phyloP scores from a whole-genome alignment of 2,888 invertebrate species.

The Folsomia candida region DNA sequence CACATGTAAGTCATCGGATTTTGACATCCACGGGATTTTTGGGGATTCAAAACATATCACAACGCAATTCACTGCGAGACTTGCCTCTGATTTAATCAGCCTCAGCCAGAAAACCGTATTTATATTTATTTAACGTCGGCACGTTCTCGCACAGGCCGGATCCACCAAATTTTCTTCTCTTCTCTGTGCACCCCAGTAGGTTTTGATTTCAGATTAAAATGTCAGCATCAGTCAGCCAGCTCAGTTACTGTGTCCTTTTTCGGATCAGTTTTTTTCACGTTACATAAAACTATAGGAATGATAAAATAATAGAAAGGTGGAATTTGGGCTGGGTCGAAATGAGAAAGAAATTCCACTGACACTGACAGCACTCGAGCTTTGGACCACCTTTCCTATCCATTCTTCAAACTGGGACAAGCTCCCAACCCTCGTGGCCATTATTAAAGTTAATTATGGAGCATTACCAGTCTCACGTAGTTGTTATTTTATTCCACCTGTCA shows the following conservation, averaged over 20 bases:
- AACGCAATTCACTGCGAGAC: neutral
- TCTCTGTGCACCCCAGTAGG: neutral
- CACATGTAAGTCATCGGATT: slow-evolving; percentile 44
- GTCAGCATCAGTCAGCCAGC: neutral
- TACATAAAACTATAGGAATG: too few species aligned
- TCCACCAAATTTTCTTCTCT: neutral
- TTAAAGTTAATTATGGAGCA: neutral
- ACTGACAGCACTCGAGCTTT: neutral
- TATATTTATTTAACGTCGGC: too few species aligned
- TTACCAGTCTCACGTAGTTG: neutral
- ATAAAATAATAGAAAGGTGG: too few species aligned
- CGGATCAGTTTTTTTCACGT: neutral
- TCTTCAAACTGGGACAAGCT: neutral
- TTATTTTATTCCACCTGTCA: neutral
- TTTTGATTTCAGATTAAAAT: neutral
- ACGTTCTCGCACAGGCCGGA: neutral
- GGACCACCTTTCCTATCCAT: neutral
- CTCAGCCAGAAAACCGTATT: neutral
- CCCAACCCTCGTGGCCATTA: neutral
- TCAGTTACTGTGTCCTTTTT: neutral
- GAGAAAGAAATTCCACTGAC: neutral
- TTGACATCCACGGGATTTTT: slow-evolving; percentile 22
- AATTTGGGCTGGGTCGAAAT: neutral
- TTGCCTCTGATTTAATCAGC: neutral
- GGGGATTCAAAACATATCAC: slow-evolving; percentile 22